Conservation (phyloP, 2,888 invertebrate genomes). For the Hirudinaria manillensis region DNA sequence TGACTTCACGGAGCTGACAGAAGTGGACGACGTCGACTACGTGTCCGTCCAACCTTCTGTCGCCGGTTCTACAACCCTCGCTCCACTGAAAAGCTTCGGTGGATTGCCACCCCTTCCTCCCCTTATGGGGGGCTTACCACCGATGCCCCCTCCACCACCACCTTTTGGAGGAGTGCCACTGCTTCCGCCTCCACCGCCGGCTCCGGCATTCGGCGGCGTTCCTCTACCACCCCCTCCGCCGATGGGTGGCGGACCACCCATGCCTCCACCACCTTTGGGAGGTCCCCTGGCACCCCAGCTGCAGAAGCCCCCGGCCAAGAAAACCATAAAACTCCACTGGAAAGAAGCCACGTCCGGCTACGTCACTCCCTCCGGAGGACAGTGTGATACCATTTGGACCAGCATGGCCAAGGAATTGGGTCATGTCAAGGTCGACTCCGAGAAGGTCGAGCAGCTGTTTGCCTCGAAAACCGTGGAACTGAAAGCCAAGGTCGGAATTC, state of each 20-base stretch:
- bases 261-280: slow-evolving; percentile 42
- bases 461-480: slow-evolving; percentile 92
- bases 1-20: slow-evolving; percentile 87
- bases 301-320: slow-evolving; percentile 57
- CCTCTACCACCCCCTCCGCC: slow-evolving; percentile 37
- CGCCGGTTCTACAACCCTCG: slow-evolving; percentile 38
- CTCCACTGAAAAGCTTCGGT: slow-evolving; percentile 34
- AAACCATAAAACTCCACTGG: slow-evolving; percentile 97
- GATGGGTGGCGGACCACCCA: slow-evolving; percentile 30
- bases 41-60: slow-evolving; percentile 29
- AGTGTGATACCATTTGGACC: slow-evolving; percentile 50
- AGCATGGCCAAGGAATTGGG: slow-evolving; percentile 41
- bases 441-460: slow-evolving; percentile 89
- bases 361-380: slow-evolving; percentile 38
- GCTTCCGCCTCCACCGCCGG: slow-evolving; percentile 43
- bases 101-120: slow-evolving; percentile 46
- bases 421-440: slow-evolving; percentile 74
- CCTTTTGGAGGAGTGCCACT: slow-evolving; percentile 36
- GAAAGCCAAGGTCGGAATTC: slow-evolving; percentile 73
- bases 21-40: slow-evolving; percentile 71
- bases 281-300: slow-evolving; percentile 43
- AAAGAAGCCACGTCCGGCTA: slow-evolving; percentile 63
- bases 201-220: slow-evolving; percentile 41
- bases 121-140: slow-evolving; percentile 41
- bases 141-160: slow-evolving; percentile 36